A percentile compares a stretch with the other conserved stretches of the same genome.
phyloP scores from a whole-genome alignment of 2,888 invertebrate genomes.

The Trilocha varians region DNA sequence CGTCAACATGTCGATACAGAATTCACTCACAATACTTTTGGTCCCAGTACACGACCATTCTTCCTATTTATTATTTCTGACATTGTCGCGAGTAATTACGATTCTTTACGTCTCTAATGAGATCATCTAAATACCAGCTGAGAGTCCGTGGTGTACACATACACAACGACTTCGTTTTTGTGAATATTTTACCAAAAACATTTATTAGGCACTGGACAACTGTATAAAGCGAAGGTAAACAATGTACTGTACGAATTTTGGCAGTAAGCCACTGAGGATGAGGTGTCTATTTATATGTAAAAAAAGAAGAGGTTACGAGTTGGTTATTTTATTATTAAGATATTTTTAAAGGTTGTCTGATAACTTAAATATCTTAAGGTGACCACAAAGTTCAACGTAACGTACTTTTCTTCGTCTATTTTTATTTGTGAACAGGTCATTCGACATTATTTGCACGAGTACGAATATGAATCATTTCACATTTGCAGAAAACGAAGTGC shows the following conservation, averaged over 20 bases:
- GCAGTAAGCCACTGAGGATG: slow-evolving; percentile 38
- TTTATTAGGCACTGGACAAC: slow-evolving; percentile 12
- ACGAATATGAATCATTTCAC: too few species aligned
- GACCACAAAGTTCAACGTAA: slow-evolving; percentile 1
- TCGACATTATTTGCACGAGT: too few species aligned
- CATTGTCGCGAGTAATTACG: slow-evolving; percentile 9
- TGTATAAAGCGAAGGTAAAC: slow-evolving; percentile 27
- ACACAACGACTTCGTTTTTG: neutral
- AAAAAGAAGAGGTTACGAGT: slow-evolving; percentile 6
- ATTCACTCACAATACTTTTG: slow-evolving; percentile 4
- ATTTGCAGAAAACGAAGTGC: neutral
- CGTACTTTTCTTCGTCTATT: too few species aligned
- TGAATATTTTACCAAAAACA: neutral
- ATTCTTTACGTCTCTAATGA: slow-evolving; percentile 5
- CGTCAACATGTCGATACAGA: slow-evolving; percentile 1
- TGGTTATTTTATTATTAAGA: neutral
- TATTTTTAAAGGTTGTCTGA: neutral
- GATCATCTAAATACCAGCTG: neutral
- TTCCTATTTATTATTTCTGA: neutral
- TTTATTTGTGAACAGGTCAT: too few species aligned
- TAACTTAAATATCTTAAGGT: neutral
- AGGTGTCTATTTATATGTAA: slow-evolving; percentile 38
- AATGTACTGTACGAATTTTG: slow-evolving; percentile 41
- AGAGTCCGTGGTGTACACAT: neutral
- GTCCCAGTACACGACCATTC: neutral